Evolutionary conservation across 2,797 vertebrate species (phyloP), one percentile per base, ranked within the genome.

Genomic region (Steatocranus sp.): DNA sequence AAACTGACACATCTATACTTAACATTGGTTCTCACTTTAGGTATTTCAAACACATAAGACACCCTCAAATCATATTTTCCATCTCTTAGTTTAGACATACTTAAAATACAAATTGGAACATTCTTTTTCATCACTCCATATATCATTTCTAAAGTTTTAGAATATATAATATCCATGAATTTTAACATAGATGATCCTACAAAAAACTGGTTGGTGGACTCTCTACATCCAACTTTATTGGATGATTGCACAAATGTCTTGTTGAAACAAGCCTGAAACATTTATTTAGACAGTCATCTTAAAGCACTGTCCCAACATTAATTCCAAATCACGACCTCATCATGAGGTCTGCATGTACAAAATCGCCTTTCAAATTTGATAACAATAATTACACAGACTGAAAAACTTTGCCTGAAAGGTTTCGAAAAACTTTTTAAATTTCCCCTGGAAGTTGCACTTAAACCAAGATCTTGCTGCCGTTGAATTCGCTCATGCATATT

Each of bases 401-500:
- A 3, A 27, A 70, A 43, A 27, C 23, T 27, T 70, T 43, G 38
- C 63, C 7, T 7, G 20, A 70, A 70, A 70, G 23, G 20, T 43
- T 46, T 27, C 0, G 4, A 43, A 70, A 70, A 70, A 10, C 36
- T 1, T 43, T 68, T 68, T 3, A 17, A 17, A 70, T 27, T 46
- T 11, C 23, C 23, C 4, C 0, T 46, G 23, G 23, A 70, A 70
- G 38, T 27, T 70, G 25, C 66, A 11, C 1, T 27, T 70, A 43
- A 25, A 43, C 1, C 23, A 18, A 70, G 9, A 46, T 18, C 1
- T 68, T 68, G 38, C 23, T 27, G 38, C 4, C 0, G 9, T 11
- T 46, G 3, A 17, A 25, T 17, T 43, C 1, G 0, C 63, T 25
- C 15, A 70, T 4, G 25, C 27, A 8, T 11, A 63, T 63, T 46